Base-by-base conservation (phyloP, 2,888 invertebrate genomes). In the Cataglyphis albicans region DNA sequence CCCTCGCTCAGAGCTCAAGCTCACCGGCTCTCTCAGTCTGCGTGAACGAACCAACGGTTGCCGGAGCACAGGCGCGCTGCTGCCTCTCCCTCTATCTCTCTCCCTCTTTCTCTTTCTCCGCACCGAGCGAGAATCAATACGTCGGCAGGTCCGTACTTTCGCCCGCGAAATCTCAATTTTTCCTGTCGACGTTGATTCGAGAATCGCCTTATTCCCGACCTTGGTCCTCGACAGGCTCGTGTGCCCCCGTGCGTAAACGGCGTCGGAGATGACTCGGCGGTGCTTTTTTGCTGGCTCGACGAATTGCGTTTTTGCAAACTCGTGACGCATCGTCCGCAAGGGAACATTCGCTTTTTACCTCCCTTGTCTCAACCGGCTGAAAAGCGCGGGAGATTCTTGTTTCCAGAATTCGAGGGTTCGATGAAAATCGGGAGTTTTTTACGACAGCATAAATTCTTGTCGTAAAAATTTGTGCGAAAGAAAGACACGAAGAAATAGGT, bases 91-190 rank as follows among this genome's bases (percentile, higher is more conserved):
- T 18, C 48, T 52, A 6, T 52, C 48, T 52, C n/a, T n/a, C 48
- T 52, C n/a, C 7, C 18, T 52, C 7, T 52, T 7, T 7, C 48
- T 52, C n/a, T n/a, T 7, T 7, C 52, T 52, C 52, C 7, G 52
- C 78, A 70, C 83, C 90, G 76, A 90, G 83, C 90, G 92, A 93
- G 93, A 94, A 94, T 94, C 94, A 94, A 94, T 94, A 94, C 92
- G 87, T 91, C 92, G 90, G 91, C 93, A 92, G 90, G 92, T 88
- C 91, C 92, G 91, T 92, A 90, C 89, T 91, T 92, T 91, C 91
- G 90, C 89, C 92, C 92, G 92, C 91, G 91, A 93, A 93, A 92
- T 93, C 92, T 92, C 90, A 88, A 92, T 92, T 92, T 91, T 91
- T 89, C 64, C 85, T 38, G 81, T 85, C 88, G 76, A 83, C 88